Evolutionary conservation across 2,888 invertebrate species (phyloP).

Genomic region (Sussaba pulchella): DNA sequence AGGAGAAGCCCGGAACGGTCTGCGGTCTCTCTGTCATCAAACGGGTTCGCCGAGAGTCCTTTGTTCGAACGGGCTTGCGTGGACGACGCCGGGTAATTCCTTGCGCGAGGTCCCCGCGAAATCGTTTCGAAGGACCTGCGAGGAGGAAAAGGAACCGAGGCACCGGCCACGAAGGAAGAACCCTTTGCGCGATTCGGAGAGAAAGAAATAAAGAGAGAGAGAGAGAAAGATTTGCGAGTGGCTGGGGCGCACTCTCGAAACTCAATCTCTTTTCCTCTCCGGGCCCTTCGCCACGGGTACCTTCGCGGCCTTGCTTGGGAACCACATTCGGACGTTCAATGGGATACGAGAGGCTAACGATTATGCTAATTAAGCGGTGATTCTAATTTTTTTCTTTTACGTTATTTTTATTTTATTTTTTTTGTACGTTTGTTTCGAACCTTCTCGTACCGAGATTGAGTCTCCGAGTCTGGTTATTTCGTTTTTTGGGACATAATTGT

Average conservation of each 20-base stretch:
- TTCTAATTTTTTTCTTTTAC: neutral
- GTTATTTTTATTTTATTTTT: neutral
- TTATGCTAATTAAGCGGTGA: slow-evolving; percentile 44
- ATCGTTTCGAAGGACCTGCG: slow-evolving; percentile 1
- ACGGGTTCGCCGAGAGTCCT: slow-evolving; percentile 65
- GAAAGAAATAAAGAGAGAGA: neutral
- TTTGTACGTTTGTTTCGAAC: neutral
- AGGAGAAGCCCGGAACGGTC: no score
- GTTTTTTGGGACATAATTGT: no score
- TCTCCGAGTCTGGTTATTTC: neutral
- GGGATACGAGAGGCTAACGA: slow-evolving; percentile 33
- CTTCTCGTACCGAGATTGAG: slow-evolving; percentile 2
- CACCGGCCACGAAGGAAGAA: slow-evolving; percentile 4
- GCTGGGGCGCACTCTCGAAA: slow-evolving; percentile 56
- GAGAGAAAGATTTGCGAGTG: slow-evolving; percentile 46
- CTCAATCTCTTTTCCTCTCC: slow-evolving; percentile 39
- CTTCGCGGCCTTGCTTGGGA: slow-evolving; percentile 32
- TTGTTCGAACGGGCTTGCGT: slow-evolving; percentile 49
- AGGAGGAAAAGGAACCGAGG: slow-evolving; percentile 24
- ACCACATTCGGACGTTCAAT: slow-evolving; percentile 34
- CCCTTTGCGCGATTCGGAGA: slow-evolving; percentile 11
- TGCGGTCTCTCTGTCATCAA: slow-evolving; percentile 65
- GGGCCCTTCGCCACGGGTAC: neutral
- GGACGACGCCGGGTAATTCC: slow-evolving; percentile 55
- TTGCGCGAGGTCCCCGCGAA: slow-evolving; percentile 41